Percentiles rank a stretch among this genome's conserved stretches.
Evolutionary conservation across 2,113 vertebrate species (phyloP).

Genomic region (Pheucticus melanocephalus): DNA sequence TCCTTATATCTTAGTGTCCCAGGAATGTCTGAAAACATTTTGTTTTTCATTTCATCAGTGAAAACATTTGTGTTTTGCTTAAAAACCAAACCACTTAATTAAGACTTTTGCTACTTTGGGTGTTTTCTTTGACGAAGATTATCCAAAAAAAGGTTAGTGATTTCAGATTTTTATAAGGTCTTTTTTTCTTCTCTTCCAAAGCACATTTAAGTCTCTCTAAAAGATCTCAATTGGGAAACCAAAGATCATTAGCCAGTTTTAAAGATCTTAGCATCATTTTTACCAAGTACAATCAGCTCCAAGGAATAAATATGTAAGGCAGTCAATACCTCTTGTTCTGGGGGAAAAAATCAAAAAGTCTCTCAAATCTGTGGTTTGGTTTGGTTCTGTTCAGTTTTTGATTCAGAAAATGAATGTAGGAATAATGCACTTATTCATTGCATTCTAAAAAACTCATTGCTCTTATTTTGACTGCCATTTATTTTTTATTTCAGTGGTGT

Average conservation of each 20-base stretch:
- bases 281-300: not conserved
- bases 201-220: not conserved
- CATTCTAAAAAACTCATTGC: not conserved
- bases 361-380: not conserved
- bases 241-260: not conserved
- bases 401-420: not conserved
- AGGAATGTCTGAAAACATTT: conserved; percentile 34
- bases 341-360: not conserved
- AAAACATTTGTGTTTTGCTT: not conserved
- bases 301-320: not conserved
- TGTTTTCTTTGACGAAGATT: not conserved
- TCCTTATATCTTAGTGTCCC: not conserved
- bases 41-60: not conserved
- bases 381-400: not conserved
- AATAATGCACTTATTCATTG: not conserved
- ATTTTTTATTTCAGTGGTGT: not conserved
- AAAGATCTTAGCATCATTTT: not conserved
- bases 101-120: not conserved
- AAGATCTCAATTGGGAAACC: not conserved
- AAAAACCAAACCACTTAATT: not conserved
- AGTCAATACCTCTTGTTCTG: not conserved
- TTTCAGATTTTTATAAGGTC: not conserved
- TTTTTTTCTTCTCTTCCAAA: not conserved
- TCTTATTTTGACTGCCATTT: not conserved
- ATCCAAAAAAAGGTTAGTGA: not conserved